Conservation (phyloP, 2,797 vertebrate species). For the Enteromius viviparus region DNA sequence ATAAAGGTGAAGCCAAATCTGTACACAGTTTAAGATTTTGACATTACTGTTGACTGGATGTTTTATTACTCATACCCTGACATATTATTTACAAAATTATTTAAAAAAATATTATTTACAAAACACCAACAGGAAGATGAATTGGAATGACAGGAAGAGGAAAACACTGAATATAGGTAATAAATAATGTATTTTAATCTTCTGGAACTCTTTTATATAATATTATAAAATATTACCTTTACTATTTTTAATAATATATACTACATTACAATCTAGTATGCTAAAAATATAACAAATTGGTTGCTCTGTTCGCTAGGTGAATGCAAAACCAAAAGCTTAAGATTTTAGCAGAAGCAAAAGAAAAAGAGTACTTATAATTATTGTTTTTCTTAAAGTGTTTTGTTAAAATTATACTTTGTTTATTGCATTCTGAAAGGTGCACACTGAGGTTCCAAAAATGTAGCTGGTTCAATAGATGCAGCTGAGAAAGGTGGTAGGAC, state of each 20-base stretch:
- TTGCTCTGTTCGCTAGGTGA: neutral
- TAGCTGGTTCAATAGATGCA: neutral
- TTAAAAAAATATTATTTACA: neutral
- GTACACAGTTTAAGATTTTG: neutral
- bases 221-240: neutral
- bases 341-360: neutral
- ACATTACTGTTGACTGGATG: neutral
- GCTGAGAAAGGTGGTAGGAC: slow-evolving; percentile 39
- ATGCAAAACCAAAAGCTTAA: neutral
- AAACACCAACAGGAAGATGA: neutral
- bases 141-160: neutral
- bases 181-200: neutral
- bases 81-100: neutral
- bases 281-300: neutral
- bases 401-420: neutral
- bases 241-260: neutral
- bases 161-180: neutral
- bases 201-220: neutral
- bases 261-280: neutral
- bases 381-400: neutral
- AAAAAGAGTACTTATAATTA: neutral
- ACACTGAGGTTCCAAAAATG: neutral
- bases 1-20: neutral
- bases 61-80: neutral
- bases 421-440: neutral